These are phyloP conservation scores for Hirtodrosophila alboralis DNA, from an alignment of 2,888 invertebrate species.

Conservation along the genomic window DNA sequence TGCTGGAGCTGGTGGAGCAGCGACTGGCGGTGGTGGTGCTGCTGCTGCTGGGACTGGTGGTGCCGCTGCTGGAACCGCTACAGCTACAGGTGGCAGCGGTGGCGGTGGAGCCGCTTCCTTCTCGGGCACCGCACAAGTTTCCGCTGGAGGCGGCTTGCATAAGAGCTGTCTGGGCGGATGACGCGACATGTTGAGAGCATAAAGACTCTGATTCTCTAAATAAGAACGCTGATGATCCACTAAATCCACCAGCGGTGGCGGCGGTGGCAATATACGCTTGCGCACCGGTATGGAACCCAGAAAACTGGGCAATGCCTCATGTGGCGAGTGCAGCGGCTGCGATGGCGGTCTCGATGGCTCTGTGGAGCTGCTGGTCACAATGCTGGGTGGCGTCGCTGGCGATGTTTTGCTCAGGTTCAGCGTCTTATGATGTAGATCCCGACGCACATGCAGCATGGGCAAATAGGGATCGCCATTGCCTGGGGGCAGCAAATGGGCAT, in stretches of 20 bases:
- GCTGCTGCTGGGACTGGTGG: constrained; percentile 20
- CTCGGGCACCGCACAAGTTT: constrained; percentile 78
- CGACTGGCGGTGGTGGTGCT: constrained; percentile 22
- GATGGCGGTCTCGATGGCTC: constrained; percentile 71
- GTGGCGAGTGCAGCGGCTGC: constrained; percentile 82
- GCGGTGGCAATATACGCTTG: constrained; percentile 78
- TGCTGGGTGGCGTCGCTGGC: constrained; percentile 38
- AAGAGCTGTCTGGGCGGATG: constrained; percentile 74
- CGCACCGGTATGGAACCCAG: constrained; percentile 83
- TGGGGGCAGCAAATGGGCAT: constrained; percentile 56
- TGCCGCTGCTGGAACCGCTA: constrained; percentile 82
- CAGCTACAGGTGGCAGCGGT: constrained; percentile 74
- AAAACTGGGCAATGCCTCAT: constrained; percentile 83
- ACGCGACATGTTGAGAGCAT: constrained; percentile 82
- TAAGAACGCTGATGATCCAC: constrained; percentile 66
- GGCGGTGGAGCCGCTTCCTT: constrained; percentile 26
- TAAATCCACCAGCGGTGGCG: constrained; percentile 56
- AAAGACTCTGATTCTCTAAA: constrained; percentile 61
- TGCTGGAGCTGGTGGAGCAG: constrained; percentile 81
- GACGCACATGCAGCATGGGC: constrained; percentile 89
- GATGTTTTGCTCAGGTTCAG: constrained; percentile 66
- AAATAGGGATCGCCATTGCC: constrained; percentile 82
- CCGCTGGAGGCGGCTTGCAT: constrained; percentile 52
- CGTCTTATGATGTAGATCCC: constrained; percentile 88
- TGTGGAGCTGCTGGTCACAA: constrained; percentile 58